Evolutionary conservation across 2,797 vertebrate species (phyloP).

Genomic region (Hozukius guyotensis): DNA sequence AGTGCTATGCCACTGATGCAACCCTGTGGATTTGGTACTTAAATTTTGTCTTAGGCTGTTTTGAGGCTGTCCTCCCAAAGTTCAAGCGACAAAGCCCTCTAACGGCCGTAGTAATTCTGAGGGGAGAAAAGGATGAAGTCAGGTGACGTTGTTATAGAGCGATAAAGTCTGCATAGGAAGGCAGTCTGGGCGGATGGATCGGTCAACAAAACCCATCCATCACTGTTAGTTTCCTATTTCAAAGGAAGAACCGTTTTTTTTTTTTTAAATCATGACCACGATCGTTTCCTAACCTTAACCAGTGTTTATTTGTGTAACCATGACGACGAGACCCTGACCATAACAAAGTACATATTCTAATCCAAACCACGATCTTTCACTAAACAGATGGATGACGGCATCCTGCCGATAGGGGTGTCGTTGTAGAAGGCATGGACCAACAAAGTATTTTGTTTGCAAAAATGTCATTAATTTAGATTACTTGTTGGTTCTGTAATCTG

Average conservation of each 20-base stretch:
- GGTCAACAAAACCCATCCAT: neutral
- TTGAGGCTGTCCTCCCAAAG: neutral
- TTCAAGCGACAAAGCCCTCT: too few relatives aligned
- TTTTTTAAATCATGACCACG: neutral
- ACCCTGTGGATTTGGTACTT: neutral
- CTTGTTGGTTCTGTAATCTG: neutral
- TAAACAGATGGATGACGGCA: neutral
- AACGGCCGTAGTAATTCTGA: neutral
- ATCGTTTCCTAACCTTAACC: neutral
- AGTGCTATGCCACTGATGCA: neutral
- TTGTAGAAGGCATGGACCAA: neutral
- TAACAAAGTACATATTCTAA: neutral
- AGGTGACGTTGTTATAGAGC: neutral
- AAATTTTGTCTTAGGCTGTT: neutral
- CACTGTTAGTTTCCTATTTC: neutral
- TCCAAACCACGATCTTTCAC: neutral
- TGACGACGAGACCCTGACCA: neutral
- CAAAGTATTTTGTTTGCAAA: neutral
- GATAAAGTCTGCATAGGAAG: neutral
- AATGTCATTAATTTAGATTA: neutral
- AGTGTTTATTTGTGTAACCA: neutral
- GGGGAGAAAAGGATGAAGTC: neutral
- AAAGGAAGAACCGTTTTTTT: neutral
- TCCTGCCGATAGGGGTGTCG: neutral
- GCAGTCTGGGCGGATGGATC: neutral